Percentiles rank a stretch among this genome's conserved stretches.
These are phyloP conservation scores for Taeniopygia guttata DNA, from an alignment of 2,797 vertebrate genomes.

Conservation along the genomic window DNA sequence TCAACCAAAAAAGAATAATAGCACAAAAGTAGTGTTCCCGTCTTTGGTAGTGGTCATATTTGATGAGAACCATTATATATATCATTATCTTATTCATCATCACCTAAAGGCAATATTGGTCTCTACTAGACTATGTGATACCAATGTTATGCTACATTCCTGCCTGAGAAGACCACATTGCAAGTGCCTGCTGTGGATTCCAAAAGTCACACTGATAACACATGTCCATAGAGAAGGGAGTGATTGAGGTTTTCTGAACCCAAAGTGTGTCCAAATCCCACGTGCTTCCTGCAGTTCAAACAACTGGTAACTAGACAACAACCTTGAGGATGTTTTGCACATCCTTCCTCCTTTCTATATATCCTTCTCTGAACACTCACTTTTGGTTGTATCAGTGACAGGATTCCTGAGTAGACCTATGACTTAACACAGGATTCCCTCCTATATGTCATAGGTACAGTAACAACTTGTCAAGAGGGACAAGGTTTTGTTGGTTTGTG, in stretches of 20 bases:
- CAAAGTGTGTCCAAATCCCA: neutral
- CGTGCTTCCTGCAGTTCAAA: neutral
- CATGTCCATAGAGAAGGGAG: neutral
- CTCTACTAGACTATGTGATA: neutral
- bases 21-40: accelerated
- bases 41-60: neutral
- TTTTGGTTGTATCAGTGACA: neutral
- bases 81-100: neutral
- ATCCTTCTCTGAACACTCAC: neutral
- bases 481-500: neutral
- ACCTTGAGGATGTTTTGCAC: neutral
- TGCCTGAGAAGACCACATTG: neutral
- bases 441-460: neutral
- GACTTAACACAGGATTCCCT: neutral
- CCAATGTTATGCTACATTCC: accelerated
- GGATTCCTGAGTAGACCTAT: neutral
- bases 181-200: neutral
- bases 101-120: neutral
- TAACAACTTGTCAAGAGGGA: neutral
- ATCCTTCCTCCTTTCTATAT: neutral
- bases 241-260: neutral
- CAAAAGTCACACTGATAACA: neutral
- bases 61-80: neutral
- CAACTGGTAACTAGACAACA: neutral
- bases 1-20: neutral